phyloP scores from a whole-genome alignment of 2,797 vertebrate genomes.

The Anguilla anguilla region DNA sequence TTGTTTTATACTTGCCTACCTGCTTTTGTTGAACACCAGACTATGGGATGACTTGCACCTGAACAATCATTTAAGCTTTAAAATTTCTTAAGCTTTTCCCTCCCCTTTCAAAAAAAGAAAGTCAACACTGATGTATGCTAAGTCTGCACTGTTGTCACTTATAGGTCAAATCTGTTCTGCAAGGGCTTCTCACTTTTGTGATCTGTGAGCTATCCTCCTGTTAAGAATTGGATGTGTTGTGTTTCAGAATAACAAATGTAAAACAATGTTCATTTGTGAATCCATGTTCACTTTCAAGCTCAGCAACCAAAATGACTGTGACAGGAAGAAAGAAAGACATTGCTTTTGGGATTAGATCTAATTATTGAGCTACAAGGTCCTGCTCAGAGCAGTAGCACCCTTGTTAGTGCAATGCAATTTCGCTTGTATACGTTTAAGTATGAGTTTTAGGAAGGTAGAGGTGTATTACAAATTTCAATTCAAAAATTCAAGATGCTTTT shows the following conservation, averaged over 20 bases:
- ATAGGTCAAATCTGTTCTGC: constrained; percentile 12
- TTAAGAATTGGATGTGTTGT: constrained; percentile 10
- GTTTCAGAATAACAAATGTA: constrained; percentile 9
- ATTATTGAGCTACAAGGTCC: background rate
- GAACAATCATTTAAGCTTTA: constrained; percentile 4
- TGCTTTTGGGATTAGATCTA: background rate
- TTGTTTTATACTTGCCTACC: background rate
- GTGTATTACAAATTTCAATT: background rate
- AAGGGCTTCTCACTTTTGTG: constrained; percentile 28
- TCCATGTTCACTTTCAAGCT: constrained; percentile 9
- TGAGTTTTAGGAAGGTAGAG: background rate
- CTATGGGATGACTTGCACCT: background rate
- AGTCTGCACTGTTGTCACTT: background rate
- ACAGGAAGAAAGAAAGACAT: background rate
- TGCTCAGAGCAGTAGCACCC: background rate
- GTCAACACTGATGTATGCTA: background rate
- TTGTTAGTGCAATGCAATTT: background rate
- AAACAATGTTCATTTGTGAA: background rate
- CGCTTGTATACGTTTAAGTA: background rate
- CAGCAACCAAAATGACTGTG: background rate
- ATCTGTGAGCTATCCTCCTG: background rate
- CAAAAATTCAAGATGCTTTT: background rate
- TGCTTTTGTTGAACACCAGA: constrained; percentile 5
- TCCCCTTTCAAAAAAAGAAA: background rate
- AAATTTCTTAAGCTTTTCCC: background rate